Evolutionary conservation across 2,797 vertebrate genomes (phyloP), one percentile per base, ranked within the genome.

Genomic region (Odontamblyopus lacepedii): DNA sequence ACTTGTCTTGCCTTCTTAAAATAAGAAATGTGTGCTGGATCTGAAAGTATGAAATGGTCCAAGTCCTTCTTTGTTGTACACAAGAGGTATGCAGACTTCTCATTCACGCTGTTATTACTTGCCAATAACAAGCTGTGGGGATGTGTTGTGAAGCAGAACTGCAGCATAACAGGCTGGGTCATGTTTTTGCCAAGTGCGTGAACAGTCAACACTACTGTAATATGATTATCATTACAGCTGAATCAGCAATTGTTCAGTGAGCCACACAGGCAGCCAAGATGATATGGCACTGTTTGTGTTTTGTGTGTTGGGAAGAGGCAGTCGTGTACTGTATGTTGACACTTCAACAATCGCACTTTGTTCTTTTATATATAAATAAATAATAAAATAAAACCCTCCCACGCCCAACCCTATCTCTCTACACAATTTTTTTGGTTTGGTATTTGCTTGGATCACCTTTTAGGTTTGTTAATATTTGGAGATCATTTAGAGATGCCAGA

Each of bases 151-250:
- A 11, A 53, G 50, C 48, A 32, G 48, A 67, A 67, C 26, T 7
- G 44, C 71, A 73, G 29, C 61, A 59, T 64, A 80, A 59, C 75
- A 66, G 70, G 74, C 81, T 75, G 53, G 16, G 12, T 70, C 74
- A 19, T 62, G 75, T 79, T 77, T 67, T 63, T 51, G 69, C 71
- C 77, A 75, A 75, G 59, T 48, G 72, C 26, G 64, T 71, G 68
- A 83, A 85, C 70, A 77, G 79, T 78, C 79, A 80, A 81, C 77
- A 67, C 63, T 66, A 63, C 66, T 83, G n/a, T 81, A 72, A 85
- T 83, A 71, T 82, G 61, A 59, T 90, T 83, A 81, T 73, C 81
- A 70, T 78, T 80, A 66, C 69, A 63, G 72, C 81, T 85, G 86
- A 84, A 64, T 84, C 78, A 63, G 82, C 78, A 82, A 72, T 60